A percentile compares a stretch with the other conserved stretches of the same genome.
Conservation (phyloP, 2,888 invertebrate species). For the Clusia tigrina region DNA sequence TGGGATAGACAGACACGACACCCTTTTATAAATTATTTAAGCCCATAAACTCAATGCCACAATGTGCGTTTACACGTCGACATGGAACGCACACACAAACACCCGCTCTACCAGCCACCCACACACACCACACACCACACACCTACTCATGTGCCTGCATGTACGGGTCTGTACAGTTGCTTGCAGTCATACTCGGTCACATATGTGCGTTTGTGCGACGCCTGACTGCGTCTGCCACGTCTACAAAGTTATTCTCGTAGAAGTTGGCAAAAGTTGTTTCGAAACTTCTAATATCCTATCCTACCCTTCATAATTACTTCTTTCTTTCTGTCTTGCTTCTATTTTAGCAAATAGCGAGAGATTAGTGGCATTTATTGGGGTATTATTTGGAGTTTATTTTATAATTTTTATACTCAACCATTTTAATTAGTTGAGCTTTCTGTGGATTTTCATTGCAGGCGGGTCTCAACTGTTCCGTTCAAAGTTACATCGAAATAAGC, state of each 20-base stretch:
- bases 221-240: slow-evolving; percentile 23
- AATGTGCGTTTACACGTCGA: slow-evolving; percentile 20
- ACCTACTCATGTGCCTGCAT: slow-evolving; percentile 32
- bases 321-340: slow-evolving; percentile 15
- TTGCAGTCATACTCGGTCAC: not conserved
- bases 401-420: slow-evolving; percentile 5
- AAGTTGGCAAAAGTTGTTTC: slow-evolving; percentile 21
- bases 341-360: slow-evolving; percentile 15
- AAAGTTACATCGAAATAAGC: too few relatives aligned
- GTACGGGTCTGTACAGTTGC: not conserved
- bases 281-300: too few relatives aligned
- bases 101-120: not conserved
- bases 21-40: slow-evolving; percentile 6
- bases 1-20: not conserved
- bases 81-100: slow-evolving; percentile 14
- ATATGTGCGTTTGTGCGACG: not conserved
- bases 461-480: too few relatives aligned
- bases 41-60: slow-evolving; percentile 9
- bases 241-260: slow-evolving; percentile 27
- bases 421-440: slow-evolving; percentile 25
- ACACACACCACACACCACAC: slow-evolving; percentile 30
- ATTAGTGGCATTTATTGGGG: slow-evolving; percentile 20
- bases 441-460: not conserved
- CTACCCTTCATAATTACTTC: slow-evolving; percentile 28
- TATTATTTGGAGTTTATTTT: slow-evolving; percentile 15